A percentile compares a stretch with the other conserved stretches of the same genome.
Conservation (phyloP, 2,888 invertebrate genomes). For the Andricus curvator region DNA sequence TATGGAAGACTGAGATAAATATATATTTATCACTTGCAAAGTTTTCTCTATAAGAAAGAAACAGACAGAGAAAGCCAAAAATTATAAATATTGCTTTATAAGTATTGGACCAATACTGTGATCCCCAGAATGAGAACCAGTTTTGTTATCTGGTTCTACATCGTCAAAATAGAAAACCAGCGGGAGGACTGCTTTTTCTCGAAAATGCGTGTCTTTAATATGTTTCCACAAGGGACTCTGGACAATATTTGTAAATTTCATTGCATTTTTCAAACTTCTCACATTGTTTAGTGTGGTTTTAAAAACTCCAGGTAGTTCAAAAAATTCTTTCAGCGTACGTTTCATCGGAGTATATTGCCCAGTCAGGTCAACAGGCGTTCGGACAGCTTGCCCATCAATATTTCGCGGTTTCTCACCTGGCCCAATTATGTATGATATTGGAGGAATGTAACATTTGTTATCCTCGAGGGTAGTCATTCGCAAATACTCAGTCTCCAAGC, state of each 20-base stretch:
- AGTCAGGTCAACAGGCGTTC: constrained; percentile 43
- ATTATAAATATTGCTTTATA: too few relatives aligned
- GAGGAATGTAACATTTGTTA: too few relatives aligned
- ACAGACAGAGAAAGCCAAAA: too few relatives aligned
- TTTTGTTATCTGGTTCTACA: constrained; percentile 44
- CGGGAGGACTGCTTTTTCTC: constrained; percentile 44
- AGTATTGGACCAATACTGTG: constrained; percentile 52
- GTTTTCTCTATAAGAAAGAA: too few relatives aligned
- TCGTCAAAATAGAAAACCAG: constrained; percentile 36
- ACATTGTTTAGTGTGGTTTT: constrained; percentile 42
- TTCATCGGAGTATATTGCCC: constrained; percentile 47
- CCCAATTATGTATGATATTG: too few relatives aligned
- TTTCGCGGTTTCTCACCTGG: too few relatives aligned
- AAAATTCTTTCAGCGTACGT: constrained; percentile 40
- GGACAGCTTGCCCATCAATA: too few relatives aligned
- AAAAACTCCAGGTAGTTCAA: constrained; percentile 48
- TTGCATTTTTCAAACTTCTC: constrained; percentile 44
- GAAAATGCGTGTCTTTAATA: constrained; percentile 40
- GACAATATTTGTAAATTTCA: constrained; percentile 47
- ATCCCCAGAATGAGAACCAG: constrained; percentile 49
- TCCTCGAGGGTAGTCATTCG: too few relatives aligned
- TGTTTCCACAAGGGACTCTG: constrained; percentile 51
- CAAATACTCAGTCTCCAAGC: too few relatives aligned
- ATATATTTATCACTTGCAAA: too few relatives aligned
- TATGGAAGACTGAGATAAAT: too few relatives aligned